Percentiles rank a stretch among this genome's conserved stretches.
phyloP scores from a whole-genome alignment of 2,797 vertebrate genomes.

The Microchirus variegatus region DNA sequence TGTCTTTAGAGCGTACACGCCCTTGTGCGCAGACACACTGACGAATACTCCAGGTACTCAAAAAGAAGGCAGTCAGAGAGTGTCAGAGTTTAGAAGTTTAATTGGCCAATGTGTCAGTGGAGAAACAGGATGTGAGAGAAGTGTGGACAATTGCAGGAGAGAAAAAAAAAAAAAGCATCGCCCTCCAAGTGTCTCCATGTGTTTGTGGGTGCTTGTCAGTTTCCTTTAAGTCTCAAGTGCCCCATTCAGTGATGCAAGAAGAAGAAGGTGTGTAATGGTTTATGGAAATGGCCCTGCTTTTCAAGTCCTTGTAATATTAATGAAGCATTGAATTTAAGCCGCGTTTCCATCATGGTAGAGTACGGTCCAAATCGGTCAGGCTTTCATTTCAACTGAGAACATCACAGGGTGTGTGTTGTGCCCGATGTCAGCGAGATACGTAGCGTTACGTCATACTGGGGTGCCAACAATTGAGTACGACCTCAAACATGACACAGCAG shows the following conservation, averaged over 20 bases:
- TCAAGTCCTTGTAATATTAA: too few relatives aligned
- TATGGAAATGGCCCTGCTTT: not conserved
- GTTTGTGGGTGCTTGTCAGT: slow-evolving; percentile 30
- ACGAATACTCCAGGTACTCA: slow-evolving; percentile 32
- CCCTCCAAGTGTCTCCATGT: slow-evolving; percentile 25
- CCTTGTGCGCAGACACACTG: not conserved
- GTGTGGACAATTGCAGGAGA: slow-evolving; percentile 46
- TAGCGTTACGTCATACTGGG: too few relatives aligned
- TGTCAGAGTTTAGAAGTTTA: slow-evolving; percentile 66
- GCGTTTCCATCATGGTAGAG: too few relatives aligned
- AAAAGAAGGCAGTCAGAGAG: slow-evolving; percentile 38
- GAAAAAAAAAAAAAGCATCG: slow-evolving; percentile 23
- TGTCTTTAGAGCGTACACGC: slow-evolving; percentile 3
- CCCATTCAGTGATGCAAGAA: slow-evolving; percentile 2
- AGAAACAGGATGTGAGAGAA: slow-evolving; percentile 48
- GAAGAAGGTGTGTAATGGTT: slow-evolving; percentile 21
- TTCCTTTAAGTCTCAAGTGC: slow-evolving; percentile 13
- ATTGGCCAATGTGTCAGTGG: slow-evolving; percentile 68
- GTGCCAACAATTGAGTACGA: too few relatives aligned
- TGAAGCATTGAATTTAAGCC: too few relatives aligned
- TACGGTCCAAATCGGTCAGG: too few relatives aligned
- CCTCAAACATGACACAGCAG: too few relatives aligned
- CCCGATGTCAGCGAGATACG: too few relatives aligned
- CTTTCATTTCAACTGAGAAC: too few relatives aligned
- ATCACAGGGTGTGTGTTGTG: too few relatives aligned